These are phyloP conservation scores for Parauchenoglanis punctatus DNA, from an alignment of 2,797 vertebrate genomes.

Conservation along the genomic window DNA sequence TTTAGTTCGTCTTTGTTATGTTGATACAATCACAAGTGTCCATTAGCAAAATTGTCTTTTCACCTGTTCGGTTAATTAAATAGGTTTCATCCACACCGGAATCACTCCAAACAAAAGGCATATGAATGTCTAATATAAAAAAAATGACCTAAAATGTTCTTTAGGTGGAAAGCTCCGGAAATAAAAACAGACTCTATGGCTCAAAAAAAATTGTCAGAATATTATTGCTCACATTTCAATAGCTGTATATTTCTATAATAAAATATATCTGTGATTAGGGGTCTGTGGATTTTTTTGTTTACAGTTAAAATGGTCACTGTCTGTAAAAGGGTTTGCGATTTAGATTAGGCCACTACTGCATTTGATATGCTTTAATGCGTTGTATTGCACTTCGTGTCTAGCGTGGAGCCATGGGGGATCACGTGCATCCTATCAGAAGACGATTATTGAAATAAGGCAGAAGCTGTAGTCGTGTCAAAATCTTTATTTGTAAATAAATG, in stretches of 20 bases:
- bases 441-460: not conserved
- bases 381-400: not conserved
- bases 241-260: not conserved
- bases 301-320: not conserved
- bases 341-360: not conserved
- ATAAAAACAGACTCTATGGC: not conserved
- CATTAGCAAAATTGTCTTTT: too few species aligned
- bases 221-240: not conserved
- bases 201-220: not conserved
- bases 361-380: not conserved
- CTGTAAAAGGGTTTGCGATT: too few species aligned
- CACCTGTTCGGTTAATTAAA: not conserved
- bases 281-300: not conserved
- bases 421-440: not conserved
- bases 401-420: not conserved
- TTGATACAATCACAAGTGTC: not conserved
- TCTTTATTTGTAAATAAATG: constrained; percentile 12
- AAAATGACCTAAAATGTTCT: not conserved
- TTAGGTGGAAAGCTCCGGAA: not conserved
- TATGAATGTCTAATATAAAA: not conserved
- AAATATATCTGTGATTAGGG: not conserved
- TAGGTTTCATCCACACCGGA: not conserved
- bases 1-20: too few species aligned
- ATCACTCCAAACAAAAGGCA: not conserved
- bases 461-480: not conserved